Base-by-base conservation (phyloP, 2,113 vertebrate genomes). In the Erpornis zantholeuca region DNA sequence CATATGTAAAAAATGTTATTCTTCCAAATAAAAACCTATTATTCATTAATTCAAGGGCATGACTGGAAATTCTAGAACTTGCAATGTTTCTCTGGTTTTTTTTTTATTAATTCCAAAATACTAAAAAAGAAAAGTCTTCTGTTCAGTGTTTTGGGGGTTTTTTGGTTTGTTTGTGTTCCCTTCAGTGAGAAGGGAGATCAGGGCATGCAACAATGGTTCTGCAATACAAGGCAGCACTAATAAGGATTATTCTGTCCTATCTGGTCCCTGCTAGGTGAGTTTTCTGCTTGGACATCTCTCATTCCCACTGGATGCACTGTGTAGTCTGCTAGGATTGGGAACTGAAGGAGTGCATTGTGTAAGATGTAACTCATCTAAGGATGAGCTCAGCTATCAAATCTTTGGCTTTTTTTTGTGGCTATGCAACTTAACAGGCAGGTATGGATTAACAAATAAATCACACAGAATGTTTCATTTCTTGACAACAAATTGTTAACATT, bases 121-220 rank as follows among this genome's bases (percentile, higher is more conserved):
- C 3, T 5, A 2, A 54, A 59, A 76, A 76, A 54, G 7, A 42
- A n/a, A 65, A 20, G 1, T 50, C 10, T 69, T 13, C 5, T 27
- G 8, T 73, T 65, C 1, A 1, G 9, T 24, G 15, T 3, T 53
- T 63, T 23, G 7, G 14, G 4, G 2, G 2, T 7, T 15, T 59
- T 12, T 45, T 77, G 47, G 18, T 3, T 91, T 79, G 5, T 7
- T 50, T 38, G 17, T 9, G 4, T 42, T 54, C 25, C 31, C 25
- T 44, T 25, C 15, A 2, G 4, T 4, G 7, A 1, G 1, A 12
- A 10, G 5, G 10, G 13, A 38, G 13, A 24, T 59, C 2, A 5
- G 28, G 4, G 1, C 9, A 24, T 21, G 17, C 13, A 69, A 9
- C 8, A 29, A 25, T 6, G 8, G 4, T 40, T 33, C 38, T 50